Percentiles rank a stretch among this genome's conserved stretches.
Evolutionary conservation across 2,113 vertebrate species (phyloP).

Genomic region (Puffinus mauretanicus): DNA sequence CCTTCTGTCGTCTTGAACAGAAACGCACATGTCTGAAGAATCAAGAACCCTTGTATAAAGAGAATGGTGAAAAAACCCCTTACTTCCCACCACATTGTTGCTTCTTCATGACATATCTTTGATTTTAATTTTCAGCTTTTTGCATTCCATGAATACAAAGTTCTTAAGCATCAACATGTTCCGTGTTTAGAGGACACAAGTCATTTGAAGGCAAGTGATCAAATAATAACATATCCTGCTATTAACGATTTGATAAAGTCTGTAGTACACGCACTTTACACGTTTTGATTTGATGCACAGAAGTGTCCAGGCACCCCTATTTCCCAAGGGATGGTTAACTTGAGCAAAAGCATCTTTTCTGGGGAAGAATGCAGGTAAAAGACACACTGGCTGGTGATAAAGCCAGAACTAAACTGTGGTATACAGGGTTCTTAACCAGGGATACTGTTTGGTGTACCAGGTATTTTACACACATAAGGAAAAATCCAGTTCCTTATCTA

Average conservation of each 20-base stretch:
- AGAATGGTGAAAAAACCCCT: not conserved
- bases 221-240: not conserved
- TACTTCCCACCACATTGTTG: not conserved
- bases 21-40: not conserved
- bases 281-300: not conserved
- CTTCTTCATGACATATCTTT: not conserved
- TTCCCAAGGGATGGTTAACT: not conserved
- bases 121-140: not conserved
- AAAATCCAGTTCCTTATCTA: not conserved
- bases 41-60: not conserved
- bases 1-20: not conserved
- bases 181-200: not conserved
- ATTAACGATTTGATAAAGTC: not conserved
- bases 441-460: not conserved
- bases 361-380: not conserved
- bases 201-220: not conserved
- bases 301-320: not conserved
- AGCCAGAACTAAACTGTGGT: not conserved
- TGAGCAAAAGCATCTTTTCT: not conserved
- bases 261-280: not conserved
- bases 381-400: not conserved
- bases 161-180: not conserved
- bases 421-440: not conserved
- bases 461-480: fast-evolving
- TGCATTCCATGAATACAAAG: not conserved